phyloP scores from a whole-genome alignment of 1,140 invertebrate species.

The Anadara kagoshimensis region DNA sequence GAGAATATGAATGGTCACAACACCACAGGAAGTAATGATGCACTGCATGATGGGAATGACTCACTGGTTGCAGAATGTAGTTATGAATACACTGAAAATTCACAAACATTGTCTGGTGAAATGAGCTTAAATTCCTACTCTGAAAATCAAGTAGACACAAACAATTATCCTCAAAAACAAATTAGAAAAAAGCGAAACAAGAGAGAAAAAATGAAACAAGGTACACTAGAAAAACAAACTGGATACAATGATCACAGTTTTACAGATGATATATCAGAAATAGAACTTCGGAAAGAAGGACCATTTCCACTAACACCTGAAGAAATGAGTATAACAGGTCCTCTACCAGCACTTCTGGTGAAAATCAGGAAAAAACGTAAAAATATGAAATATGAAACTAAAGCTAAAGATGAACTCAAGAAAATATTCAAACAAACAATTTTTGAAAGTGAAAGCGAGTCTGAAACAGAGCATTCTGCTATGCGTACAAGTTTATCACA shows the following conservation, averaged over 20 bases:
- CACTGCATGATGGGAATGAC: slow-evolving; percentile 10
- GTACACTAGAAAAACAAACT: neutral
- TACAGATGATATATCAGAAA: slow-evolving; percentile 39
- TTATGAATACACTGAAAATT: no score
- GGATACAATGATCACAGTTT: neutral
- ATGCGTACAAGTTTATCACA: neutral
- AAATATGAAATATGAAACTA: slow-evolving; percentile 22
- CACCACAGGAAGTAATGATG: slow-evolving; percentile 9
- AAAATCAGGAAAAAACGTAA: slow-evolving; percentile 37
- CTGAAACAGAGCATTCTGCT: slow-evolving; percentile 9
- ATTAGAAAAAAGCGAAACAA: no score
- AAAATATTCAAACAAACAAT: neutral
- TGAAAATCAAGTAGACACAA: no score
- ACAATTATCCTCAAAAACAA: no score
- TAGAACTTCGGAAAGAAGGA: slow-evolving; percentile 17
- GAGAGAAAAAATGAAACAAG: no score
- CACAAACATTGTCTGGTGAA: no score
- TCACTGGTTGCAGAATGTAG: neutral
- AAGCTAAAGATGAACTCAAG: slow-evolving; percentile 16
- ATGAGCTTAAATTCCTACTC: no score
- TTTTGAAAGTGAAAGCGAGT: slow-evolving; percentile 16
- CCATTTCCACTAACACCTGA: slow-evolving; percentile 26
- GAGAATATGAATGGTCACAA: neutral
- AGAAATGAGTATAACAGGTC: slow-evolving; percentile 41
- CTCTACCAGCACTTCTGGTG: slow-evolving; percentile 31